Evolutionary conservation across 2,797 vertebrate genomes (phyloP).

Genomic region (Chromobotia macracanthus): DNA sequence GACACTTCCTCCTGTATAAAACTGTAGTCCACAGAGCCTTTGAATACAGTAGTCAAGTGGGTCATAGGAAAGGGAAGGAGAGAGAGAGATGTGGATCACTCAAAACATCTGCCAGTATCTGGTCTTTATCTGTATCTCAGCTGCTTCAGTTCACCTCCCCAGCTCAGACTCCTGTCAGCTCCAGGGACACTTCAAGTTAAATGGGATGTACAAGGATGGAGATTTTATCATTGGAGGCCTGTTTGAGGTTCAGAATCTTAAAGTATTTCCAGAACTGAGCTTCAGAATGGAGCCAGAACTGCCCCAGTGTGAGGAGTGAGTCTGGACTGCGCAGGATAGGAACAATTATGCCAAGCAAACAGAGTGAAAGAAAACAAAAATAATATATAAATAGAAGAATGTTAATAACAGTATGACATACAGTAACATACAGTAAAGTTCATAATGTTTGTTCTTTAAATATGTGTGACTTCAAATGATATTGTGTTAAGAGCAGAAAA

Average conservation of each 20-base stretch:
- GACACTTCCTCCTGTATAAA: conserved; percentile 44
- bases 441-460: not conserved
- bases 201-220: conserved; percentile 60
- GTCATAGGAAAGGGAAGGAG: conserved; percentile 17
- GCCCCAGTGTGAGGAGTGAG: conserved; percentile 49
- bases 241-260: conserved; percentile 51
- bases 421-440: no score
- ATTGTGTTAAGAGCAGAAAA: not conserved
- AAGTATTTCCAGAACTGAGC: conserved; percentile 39
- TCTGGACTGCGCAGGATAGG: not conserved
- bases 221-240: conserved; percentile 60
- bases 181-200: conserved; percentile 63
- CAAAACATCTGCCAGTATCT: conserved; percentile 43
- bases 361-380: not conserved
- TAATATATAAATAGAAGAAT: not conserved
- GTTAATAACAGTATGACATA: not conserved
- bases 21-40: not conserved
- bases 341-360: not conserved
- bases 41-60: no score
- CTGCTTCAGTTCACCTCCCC: not conserved
- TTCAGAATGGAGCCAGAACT: conserved; percentile 67
- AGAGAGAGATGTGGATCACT: conserved; percentile 54
- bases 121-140: conserved; percentile 29
- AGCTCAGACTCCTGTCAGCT: conserved; percentile 47
- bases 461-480: not conserved